Evolutionary conservation across 23 tunicate genomes (phyloP).

Genomic region (Trididemnum nubilum): DNA sequence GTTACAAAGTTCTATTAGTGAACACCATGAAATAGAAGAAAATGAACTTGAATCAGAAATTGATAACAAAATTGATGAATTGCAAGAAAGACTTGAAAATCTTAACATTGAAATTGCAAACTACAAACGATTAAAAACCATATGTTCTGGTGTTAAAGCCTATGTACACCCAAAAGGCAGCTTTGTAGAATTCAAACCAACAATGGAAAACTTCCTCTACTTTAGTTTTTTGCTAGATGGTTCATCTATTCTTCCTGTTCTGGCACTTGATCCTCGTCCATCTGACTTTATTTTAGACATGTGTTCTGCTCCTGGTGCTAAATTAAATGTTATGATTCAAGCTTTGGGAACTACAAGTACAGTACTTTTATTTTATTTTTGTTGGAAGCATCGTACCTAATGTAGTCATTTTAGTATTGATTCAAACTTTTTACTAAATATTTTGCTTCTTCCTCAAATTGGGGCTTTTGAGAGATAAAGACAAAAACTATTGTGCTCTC

Average conservation of each 20-base stretch:
- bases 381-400: no score
- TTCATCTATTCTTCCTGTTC: conserved; percentile 66
- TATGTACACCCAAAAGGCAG: conserved; percentile 61
- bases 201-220: conserved; percentile 1
- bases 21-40: neutral
- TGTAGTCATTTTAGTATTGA: no score
- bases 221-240: conserved; percentile 75
- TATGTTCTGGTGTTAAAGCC: conserved; percentile 52
- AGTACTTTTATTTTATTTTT: no score
- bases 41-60: neutral
- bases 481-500: no score
- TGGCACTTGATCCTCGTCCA: conserved; percentile 53
- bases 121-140: conserved; percentile 24
- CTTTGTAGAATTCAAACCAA: conserved; percentile 53
- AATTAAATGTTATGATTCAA: conserved; percentile 61
- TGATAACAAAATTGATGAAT: neutral
- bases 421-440: no score
- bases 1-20: neutral
- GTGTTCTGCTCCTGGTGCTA: conserved; percentile 90
- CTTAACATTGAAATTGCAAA: neutral
- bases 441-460: neutral
- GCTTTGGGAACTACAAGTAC: conserved; percentile 26
- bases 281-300: conserved; percentile 68
- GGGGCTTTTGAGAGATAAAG: no score
- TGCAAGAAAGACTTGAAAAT: neutral